phyloP scores from a whole-genome alignment of 2,888 invertebrate species.

The Stenodera caucasica region DNA sequence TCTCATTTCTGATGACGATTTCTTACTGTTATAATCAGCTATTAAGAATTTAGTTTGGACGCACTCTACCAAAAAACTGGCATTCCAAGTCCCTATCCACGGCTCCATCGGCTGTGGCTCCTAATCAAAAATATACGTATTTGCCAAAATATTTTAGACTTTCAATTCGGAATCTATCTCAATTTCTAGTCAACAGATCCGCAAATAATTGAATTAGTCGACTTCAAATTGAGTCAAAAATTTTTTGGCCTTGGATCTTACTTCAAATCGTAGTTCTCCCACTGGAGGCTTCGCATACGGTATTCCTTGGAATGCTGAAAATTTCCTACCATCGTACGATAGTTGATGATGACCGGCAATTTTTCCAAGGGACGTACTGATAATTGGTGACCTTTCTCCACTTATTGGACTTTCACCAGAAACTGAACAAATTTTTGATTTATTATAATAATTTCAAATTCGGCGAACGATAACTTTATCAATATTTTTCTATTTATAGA shows the following conservation, averaged over 20 bases:
- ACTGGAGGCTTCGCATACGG: constrained; percentile 24
- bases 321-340: constrained; percentile 13
- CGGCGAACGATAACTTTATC: too few species aligned
- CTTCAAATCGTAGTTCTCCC: constrained; percentile 15
- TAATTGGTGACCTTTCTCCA: too few species aligned
- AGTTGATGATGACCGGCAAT: not conserved
- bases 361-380: not conserved
- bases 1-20: too few species aligned
- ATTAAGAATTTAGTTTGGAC: not conserved
- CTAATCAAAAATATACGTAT: constrained; percentile 39
- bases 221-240: too few species aligned
- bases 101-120: constrained; percentile 59
- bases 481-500: too few species aligned
- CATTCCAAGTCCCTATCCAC: constrained; percentile 67
- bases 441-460: too few species aligned
- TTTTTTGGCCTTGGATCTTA: not conserved
- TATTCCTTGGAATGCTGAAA: constrained; percentile 17
- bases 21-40: not conserved
- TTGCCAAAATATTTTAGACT: too few species aligned
- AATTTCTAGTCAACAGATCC: too few species aligned
- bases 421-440: too few species aligned
- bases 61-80: constrained; percentile 50
- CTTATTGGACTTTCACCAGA: too few species aligned
- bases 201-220: not conserved
- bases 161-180: too few species aligned